Base-by-base conservation (phyloP, 2,113 vertebrate species). In the Salvelinus alpinus region DNA sequence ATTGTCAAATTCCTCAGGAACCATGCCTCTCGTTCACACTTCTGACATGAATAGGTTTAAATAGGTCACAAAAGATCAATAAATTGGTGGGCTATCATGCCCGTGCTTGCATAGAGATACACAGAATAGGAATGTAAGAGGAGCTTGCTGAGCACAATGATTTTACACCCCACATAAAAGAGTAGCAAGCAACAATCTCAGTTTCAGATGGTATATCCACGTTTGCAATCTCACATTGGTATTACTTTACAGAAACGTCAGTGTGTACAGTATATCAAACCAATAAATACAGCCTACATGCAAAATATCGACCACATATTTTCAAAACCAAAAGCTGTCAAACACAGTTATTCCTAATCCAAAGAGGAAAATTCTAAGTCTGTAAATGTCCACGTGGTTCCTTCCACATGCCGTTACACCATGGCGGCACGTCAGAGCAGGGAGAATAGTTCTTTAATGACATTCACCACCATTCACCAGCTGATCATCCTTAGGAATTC, bases 401-500 rank as follows among this genome's bases (percentile, higher is more conserved):
- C 29, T 76, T 79, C 62, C 64, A 59, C 3, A 54, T 70, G 73
- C 60, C 25, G 24, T 47, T 70, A 16, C 66, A 34, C 64, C 64
- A 67, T 34, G 14, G 4, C 24, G 14, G 4, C 51, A 68, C 5
- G 18, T 80, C 62, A 68, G 34, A 64, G 34, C 59, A 18, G 70
- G 60, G 68, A 66, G 48, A 16, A 24, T 24, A 22, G 74, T 48
- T 44, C 9, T 76, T 51, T 68, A 78, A 77, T 72, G 70, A 77
- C 64, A 75, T 77, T 79, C 74, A 74, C 62, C 59, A 62, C 47
- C 64, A 65, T 64, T 72, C 38, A 22, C 70, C 78, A 71, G 70
- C 70, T 80, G 72, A 66, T 79, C 31, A 9, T 54, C 66, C 82
- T 82, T 78, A 75, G 65, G 60, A 48, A 73, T 79, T 76, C 78